phyloP scores from a whole-genome alignment of 2,888 invertebrate genomes.

The Pegoplata infirma region DNA sequence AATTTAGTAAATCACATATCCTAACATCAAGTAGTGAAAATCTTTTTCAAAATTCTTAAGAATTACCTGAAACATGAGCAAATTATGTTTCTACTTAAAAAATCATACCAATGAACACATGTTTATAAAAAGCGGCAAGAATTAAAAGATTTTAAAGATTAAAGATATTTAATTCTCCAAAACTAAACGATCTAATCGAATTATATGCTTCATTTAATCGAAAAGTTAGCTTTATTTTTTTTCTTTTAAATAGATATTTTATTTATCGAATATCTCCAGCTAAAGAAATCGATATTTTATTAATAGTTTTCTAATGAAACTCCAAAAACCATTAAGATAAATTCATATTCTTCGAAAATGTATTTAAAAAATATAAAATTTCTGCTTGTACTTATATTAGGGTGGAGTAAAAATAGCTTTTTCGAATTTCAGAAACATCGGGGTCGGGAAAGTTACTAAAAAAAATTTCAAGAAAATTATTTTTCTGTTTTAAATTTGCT shows the following conservation, averaged over 20 bases:
- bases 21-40: not conserved
- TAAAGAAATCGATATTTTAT: conserved; percentile 47
- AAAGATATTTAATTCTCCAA: not conserved
- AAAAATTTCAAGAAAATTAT: too few species aligned
- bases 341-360: too few species aligned
- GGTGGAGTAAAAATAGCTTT: too few species aligned
- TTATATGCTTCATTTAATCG: conserved; percentile 52
- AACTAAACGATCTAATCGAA: conserved; percentile 52
- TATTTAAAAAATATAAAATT: too few species aligned
- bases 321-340: too few species aligned
- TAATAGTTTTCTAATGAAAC: conserved; percentile 37
- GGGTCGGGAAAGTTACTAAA: too few species aligned
- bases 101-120: conserved; percentile 39
- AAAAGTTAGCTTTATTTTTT: conserved; percentile 21
- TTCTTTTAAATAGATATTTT: not conserved
- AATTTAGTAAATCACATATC: not conserved
- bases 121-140: conserved; percentile 46
- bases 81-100: conserved; percentile 17
- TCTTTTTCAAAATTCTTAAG: conserved; percentile 27
- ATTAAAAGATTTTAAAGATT: conserved; percentile 50
- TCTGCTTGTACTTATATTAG: too few species aligned
- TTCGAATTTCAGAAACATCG: too few species aligned
- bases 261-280: not conserved
- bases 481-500: too few species aligned
- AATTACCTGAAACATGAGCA: conserved; percentile 46